These are phyloP conservation scores for Cheilosia scutellata DNA, from an alignment of 2,888 invertebrate species.

Conservation along the genomic window DNA sequence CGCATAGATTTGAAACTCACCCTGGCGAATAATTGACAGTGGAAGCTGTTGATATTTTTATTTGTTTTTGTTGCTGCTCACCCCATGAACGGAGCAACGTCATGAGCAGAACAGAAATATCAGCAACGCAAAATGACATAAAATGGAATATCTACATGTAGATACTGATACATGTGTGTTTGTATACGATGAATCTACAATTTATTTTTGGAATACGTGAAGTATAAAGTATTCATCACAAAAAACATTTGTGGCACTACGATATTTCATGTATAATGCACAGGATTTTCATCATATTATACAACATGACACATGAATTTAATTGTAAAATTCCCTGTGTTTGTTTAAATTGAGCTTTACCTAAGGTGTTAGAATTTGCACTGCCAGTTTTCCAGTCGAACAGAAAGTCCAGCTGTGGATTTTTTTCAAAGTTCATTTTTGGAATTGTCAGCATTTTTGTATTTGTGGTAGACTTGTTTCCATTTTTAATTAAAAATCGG, in stretches of 20 bases:
- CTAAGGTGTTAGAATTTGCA: too few relatives aligned
- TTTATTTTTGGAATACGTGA: neutral
- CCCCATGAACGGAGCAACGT: neutral
- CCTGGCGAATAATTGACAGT: conserved; percentile 7
- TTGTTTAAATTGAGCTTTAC: too few relatives aligned
- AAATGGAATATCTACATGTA: neutral
- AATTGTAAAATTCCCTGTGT: too few relatives aligned
- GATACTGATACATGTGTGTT: neutral
- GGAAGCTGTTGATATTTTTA: conserved; percentile 12
- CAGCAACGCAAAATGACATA: neutral
- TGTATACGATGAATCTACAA: neutral
- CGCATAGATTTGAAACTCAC: conserved; percentile 23
- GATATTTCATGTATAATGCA: too few relatives aligned
- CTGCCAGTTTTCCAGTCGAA: neutral
- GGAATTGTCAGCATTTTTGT: neutral
- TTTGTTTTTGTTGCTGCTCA: neutral
- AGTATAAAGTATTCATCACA: too few relatives aligned
- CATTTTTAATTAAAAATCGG: neutral
- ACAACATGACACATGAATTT: too few relatives aligned
- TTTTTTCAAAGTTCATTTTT: too few relatives aligned
- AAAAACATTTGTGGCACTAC: too few relatives aligned
- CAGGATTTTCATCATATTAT: too few relatives aligned
- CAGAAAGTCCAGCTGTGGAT: too few relatives aligned
- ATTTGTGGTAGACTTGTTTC: neutral
- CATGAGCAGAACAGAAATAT: neutral